Percentiles rank a stretch among this genome's conserved stretches.
These are phyloP conservation scores for Calephelis nemesis DNA, from an alignment of 1,140 invertebrate genomes.

Conservation along the genomic window DNA sequence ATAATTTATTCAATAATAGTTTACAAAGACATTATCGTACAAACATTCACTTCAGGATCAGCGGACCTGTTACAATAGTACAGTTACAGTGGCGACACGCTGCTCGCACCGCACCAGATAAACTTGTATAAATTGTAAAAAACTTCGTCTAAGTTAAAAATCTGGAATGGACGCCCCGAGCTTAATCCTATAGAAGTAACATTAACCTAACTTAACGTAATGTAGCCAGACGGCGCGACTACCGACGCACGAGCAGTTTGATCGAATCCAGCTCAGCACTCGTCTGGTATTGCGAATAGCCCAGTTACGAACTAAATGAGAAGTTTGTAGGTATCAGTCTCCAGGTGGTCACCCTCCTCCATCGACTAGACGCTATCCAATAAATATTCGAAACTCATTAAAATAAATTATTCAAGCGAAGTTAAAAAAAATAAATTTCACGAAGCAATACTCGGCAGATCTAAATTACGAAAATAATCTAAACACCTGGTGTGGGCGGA, in stretches of 20 bases:
- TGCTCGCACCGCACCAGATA: constrained; percentile 24
- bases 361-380: constrained; percentile 69
- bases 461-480: constrained; percentile 54
- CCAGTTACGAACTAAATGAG: constrained; percentile 52
- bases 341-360: constrained; percentile 43
- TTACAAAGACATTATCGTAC: constrained; percentile 76
- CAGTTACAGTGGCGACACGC: constrained; percentile 2
- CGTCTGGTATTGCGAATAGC: constrained; percentile 61
- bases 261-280: constrained; percentile 7
- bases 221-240: constrained; percentile 43
- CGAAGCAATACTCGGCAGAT: constrained; percentile 57
- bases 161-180: constrained; percentile 55
- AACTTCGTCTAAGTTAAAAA: constrained; percentile 43
- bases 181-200: constrained; percentile 43
- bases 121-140: constrained; percentile 42
- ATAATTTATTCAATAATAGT: constrained; percentile 79
- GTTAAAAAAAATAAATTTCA: constrained; percentile 50
- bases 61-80: constrained; percentile 27
- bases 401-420: constrained; percentile 27
- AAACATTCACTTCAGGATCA: constrained; percentile 59
- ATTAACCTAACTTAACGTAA: constrained; percentile 21
- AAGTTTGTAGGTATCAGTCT: constrained; percentile 50
- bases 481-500: constrained; percentile 29
- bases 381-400: constrained; percentile 47
- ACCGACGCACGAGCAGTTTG: neutral